Percentiles rank a stretch among this genome's conserved stretches.
Conservation (phyloP, 1,140 invertebrate species). For the Magallana gigas region DNA sequence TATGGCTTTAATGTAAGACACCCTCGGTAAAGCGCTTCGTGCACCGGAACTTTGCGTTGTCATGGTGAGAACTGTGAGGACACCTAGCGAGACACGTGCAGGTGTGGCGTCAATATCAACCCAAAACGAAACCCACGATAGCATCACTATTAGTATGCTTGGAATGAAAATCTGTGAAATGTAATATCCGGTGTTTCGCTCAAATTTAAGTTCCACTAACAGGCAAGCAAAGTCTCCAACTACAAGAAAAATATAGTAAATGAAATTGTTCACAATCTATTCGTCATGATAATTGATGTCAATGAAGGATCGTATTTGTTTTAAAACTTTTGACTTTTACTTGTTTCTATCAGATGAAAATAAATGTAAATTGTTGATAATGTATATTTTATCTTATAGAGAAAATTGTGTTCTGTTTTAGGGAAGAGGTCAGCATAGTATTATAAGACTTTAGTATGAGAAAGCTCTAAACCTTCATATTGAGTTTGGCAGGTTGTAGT, state of each 20-base stretch:
- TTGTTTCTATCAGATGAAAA: too few relatives aligned
- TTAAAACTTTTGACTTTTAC: too few relatives aligned
- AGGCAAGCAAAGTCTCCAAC: constrained; percentile 36
- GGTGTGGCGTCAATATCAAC: constrained; percentile 83
- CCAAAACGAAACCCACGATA: constrained; percentile 98
- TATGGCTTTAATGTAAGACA: constrained; percentile 86
- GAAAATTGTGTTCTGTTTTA: too few relatives aligned
- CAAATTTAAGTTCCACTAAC: constrained; percentile 79
- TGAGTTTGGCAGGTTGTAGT: neutral
- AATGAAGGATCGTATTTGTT: too few relatives aligned
- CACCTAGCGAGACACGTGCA: constrained; percentile 82
- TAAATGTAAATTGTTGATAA: too few relatives aligned
- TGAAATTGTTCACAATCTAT: too few relatives aligned
- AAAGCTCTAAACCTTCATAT: neutral
- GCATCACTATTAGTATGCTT: constrained; percentile 94
- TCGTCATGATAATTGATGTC: too few relatives aligned
- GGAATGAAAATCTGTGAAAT: constrained; percentile 95
- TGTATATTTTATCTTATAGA: too few relatives aligned
- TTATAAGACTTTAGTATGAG: too few relatives aligned
- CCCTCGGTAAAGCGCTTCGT: constrained; percentile 76
- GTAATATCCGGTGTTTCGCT: constrained; percentile 94
- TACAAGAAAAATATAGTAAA: neutral
- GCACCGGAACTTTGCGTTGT: constrained; percentile 71
- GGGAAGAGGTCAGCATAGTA: too few relatives aligned
- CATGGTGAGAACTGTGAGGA: constrained; percentile 72